Conservation (phyloP, 2,797 vertebrate species). For the Calcarius lapponicus region DNA sequence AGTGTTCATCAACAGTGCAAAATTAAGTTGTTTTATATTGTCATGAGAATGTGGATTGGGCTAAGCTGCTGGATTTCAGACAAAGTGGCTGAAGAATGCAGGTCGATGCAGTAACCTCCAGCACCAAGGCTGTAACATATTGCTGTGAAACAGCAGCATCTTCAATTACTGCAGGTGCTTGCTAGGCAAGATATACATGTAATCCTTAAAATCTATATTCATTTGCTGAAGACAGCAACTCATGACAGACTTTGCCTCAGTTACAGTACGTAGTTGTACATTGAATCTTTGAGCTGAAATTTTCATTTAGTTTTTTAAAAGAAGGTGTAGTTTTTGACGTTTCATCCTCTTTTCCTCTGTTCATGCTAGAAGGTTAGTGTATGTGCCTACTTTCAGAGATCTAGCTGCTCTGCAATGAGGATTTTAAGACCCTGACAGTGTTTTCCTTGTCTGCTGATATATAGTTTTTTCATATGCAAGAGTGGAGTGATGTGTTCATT, state of each 20-base stretch:
- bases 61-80: background rate
- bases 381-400: background rate
- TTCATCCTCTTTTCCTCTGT: background rate
- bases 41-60: background rate
- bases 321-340: background rate
- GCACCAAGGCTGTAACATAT: background rate
- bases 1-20: background rate
- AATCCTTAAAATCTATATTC: background rate
- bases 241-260: background rate
- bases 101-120: background rate
- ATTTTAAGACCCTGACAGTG: background rate
- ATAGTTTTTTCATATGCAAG: background rate
- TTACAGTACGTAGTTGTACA: background rate
- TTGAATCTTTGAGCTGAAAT: background rate
- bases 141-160: background rate
- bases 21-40: background rate
- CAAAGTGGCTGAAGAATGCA: background rate
- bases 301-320: background rate
- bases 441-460: background rate
- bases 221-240: background rate
- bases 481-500: background rate
- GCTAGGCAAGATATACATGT: background rate
- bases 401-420: background rate
- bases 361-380: background rate
- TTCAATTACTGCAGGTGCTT: background rate